Percentiles rank a stretch among this genome's conserved stretches.
phyloP scores from a whole-genome alignment of 2,113 vertebrate genomes.

The Chaenocephalus aceratus region DNA sequence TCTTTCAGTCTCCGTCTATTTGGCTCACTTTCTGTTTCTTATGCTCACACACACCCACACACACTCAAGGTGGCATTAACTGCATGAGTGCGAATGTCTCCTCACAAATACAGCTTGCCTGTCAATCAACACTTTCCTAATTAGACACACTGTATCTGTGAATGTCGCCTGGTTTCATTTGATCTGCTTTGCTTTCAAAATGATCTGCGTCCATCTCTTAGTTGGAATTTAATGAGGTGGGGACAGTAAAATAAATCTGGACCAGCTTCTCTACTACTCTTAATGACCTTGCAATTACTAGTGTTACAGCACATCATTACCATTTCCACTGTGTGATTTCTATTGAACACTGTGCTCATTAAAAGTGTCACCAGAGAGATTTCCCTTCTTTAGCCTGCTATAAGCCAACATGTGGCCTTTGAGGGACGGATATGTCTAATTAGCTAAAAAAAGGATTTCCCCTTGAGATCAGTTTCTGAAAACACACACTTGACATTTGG shows the following conservation, averaged over 20 bases:
- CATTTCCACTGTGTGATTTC: slow-evolving; percentile 48
- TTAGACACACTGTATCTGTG: slow-evolving; percentile 49
- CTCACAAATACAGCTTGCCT: slow-evolving; percentile 19
- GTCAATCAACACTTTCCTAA: slow-evolving; percentile 58
- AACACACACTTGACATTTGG: slow-evolving; percentile 56
- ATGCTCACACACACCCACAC: background rate
- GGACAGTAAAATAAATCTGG: slow-evolving; percentile 39
- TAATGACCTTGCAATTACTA: slow-evolving; percentile 43
- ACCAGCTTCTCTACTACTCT: slow-evolving; percentile 37
- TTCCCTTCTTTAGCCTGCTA: slow-evolving; percentile 37
- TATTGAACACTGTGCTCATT: slow-evolving; percentile 58
- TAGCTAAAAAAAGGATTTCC: slow-evolving; percentile 47
- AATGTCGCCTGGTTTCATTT: slow-evolving; percentile 46
- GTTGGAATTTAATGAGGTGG: slow-evolving; percentile 56
- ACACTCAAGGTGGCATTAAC: slow-evolving; percentile 5
- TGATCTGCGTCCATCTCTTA: slow-evolving; percentile 23
- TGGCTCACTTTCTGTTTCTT: slow-evolving; percentile 4
- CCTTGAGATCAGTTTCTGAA: slow-evolving; percentile 55
- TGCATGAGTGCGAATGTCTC: slow-evolving; percentile 15
- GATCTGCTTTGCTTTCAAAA: slow-evolving; percentile 22
- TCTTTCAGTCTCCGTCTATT: slow-evolving; percentile 16
- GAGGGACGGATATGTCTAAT: slow-evolving; percentile 56
- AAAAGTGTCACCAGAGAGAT: slow-evolving; percentile 53
- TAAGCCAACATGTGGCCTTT: slow-evolving; percentile 41
- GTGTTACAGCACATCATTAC: slow-evolving; percentile 52